Base-by-base conservation (phyloP, 1,140 invertebrate species). In the Sesamia nonagrioides region DNA sequence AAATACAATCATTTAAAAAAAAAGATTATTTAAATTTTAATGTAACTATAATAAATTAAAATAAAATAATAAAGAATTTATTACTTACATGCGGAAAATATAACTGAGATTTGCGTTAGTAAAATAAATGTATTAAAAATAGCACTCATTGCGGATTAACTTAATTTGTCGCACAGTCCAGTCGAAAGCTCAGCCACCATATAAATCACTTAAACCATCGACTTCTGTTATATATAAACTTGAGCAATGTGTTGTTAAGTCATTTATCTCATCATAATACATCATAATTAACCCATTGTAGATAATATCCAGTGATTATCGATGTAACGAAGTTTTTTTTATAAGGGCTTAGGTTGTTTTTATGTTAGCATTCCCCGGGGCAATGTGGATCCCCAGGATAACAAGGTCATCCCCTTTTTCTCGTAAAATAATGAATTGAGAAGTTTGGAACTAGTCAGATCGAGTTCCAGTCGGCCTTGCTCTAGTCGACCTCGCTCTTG, bases 151-250 rank as follows among this genome's bases (percentile, higher is more conserved):
- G 35, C 37, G 15, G 15, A 63, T 52, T 69, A 69, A 58, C 21
- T n/a, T 77, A 18, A 35, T 18, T 50, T 13, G 52, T 17, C 40
- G 54, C 27, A 77, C 50, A 54, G 45, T 37, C 50, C 42, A 8
- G 0, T 33, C 48, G n/a, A 54, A 68, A 66, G 74, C 74, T 66
- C 74, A 17, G 27, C 42, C 61, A 54, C 73, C 6, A 17, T 37
- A 52, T 58, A 48, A 61, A 75, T 63, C 21, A 21, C 56, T n/a
- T 9, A 4, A 60, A 40, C 45, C 40, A 58, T 21, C 37, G 18
- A 18, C 37, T 74, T 13, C 58, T 75, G 45, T 63, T 75, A 50
- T 75, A 75, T 75, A 75, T 61, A 61, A 61, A 75, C n/a, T 48
- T 21, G 13, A 56, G 40, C 11, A 13, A 60, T 21, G 27, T 45